Percentiles rank a stretch among this genome's conserved stretches.
Evolutionary conservation across 1,140 invertebrate species (phyloP).

Genomic region (Eupristina koningsbergeri): DNA sequence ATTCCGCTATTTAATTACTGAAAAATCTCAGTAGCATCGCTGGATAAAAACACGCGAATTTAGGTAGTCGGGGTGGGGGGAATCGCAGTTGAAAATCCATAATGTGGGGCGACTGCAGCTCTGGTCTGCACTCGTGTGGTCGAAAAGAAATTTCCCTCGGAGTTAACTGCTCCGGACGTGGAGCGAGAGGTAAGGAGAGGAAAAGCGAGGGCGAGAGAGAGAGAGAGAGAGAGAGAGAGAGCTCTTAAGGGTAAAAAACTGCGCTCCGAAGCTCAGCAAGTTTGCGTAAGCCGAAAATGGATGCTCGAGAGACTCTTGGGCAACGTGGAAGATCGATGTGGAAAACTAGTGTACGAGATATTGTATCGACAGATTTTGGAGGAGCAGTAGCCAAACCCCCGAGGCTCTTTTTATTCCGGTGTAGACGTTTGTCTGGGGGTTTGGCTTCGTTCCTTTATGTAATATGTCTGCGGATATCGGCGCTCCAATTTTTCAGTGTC

Average conservation of each 20-base stretch:
- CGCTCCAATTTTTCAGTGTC: too few species aligned
- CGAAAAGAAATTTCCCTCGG: not conserved
- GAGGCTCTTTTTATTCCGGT: not conserved
- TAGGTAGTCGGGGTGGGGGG: not conserved
- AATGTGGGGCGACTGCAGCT: not conserved
- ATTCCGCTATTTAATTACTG: not conserved
- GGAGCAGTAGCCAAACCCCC: not conserved
- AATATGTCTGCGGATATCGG: not conserved
- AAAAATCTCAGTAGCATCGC: not conserved
- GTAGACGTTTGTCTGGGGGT: not conserved
- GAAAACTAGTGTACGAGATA: not conserved
- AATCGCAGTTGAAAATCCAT: not conserved
- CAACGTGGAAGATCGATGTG: not conserved
- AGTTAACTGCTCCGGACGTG: not conserved
- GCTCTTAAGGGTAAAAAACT: not conserved
- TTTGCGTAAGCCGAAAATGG: conserved; percentile 4
- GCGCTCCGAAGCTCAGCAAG: not conserved
- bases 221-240: too few species aligned
- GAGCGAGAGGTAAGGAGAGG: not conserved
- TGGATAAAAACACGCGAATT: not conserved
- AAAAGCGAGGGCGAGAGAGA: too few species aligned
- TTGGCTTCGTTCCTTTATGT: not conserved
- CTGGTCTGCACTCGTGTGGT: not conserved
- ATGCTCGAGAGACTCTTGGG: not conserved
- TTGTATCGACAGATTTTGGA: not conserved